These are phyloP conservation scores for Dendrophyllia cribrosa DNA, from an alignment of 64 coral and sea anemone genomes.

Conservation along the genomic window DNA sequence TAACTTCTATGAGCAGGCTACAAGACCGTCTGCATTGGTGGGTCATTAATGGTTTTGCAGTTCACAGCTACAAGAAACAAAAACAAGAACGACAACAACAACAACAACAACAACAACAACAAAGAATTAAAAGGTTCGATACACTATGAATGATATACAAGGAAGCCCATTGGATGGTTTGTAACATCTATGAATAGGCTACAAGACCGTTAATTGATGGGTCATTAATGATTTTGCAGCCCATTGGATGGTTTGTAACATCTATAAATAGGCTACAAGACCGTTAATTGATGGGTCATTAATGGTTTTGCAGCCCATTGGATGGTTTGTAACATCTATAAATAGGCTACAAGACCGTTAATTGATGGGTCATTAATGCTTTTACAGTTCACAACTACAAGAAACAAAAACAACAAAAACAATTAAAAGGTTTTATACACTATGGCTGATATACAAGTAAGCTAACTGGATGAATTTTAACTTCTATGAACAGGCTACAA, in stretches of 20 bases:
- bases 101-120: too few species aligned
- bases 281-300: slow-evolving; percentile 89
- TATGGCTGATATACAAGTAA: too few species aligned
- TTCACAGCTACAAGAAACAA: too few species aligned
- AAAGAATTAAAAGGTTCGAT: too few species aligned
- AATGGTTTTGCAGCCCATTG: slow-evolving; percentile 69
- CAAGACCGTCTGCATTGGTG: slow-evolving; percentile 83
- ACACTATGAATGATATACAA: too few species aligned
- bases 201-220: slow-evolving; percentile 84
- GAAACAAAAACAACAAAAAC: background rate
- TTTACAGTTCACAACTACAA: slow-evolving; percentile 72
- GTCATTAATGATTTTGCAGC: slow-evolving; percentile 77
- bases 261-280: background rate
- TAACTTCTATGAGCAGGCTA: slow-evolving; percentile 29
- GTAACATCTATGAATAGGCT: too few species aligned
- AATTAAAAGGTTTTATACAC: too few species aligned
- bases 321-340: too few species aligned
- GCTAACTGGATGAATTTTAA: too few species aligned
- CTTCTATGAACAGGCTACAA: slow-evolving; percentile 22
- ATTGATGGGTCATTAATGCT: slow-evolving; percentile 74
- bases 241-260: too few species aligned
- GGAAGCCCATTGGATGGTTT: too few species aligned
- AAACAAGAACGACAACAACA: too few species aligned
- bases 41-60: slow-evolving; percentile 80
- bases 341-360: slow-evolving; percentile 72